Base-by-base conservation (phyloP, 2,797 vertebrate species). In the Vespertilio murinus region DNA sequence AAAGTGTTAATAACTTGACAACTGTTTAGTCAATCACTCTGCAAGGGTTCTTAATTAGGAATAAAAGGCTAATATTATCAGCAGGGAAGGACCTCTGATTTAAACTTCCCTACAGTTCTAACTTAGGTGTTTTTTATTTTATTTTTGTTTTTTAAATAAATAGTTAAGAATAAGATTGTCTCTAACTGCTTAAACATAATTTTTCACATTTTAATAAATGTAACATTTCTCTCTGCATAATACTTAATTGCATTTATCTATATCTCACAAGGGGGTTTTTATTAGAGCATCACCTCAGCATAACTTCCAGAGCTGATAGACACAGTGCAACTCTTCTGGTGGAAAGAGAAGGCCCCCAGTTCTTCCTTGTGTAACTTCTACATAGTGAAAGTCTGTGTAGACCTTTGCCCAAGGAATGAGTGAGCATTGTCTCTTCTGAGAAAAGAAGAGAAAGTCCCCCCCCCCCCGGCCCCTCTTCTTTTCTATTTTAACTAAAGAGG, bases 191-290 rank as follows among this genome's bases (percentile, higher is more conserved):
- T 79, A 84, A 52, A 74, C 13, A 88, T 56, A 0, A 75, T 40
- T 80, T 74, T 74, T 67, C 17, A 64, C 54, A 64, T 83, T 93
- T 94, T 87, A 84, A 30, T 80, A 74, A 77, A 54, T 45, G 71
- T 40, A 73, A 28, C 0, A 64, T 35, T 11, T 52, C 25, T 87
- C 16, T 67, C 12, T 74, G 23, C 5, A 30, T 45, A 61, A 78
- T 17, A 83, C 52, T 82, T 83, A 78, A 84, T 79, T 88, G 8
- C 18, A 71, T 16, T 40, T 47, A 22, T 47, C 4, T 38, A 18
- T 40, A 45, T 35, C 18, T 69, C 10, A 77, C 8, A 25, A 87
- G 1, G 38, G 56, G 85, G 18, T 52, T 28, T 64, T 85, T 56
- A 22, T 67, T 56, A 67, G 16, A 59, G 0, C 23, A 81, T 14